These are phyloP conservation scores for Dryobates pubescens DNA, from an alignment of 2,797 vertebrate species.

Conservation along the genomic window DNA sequence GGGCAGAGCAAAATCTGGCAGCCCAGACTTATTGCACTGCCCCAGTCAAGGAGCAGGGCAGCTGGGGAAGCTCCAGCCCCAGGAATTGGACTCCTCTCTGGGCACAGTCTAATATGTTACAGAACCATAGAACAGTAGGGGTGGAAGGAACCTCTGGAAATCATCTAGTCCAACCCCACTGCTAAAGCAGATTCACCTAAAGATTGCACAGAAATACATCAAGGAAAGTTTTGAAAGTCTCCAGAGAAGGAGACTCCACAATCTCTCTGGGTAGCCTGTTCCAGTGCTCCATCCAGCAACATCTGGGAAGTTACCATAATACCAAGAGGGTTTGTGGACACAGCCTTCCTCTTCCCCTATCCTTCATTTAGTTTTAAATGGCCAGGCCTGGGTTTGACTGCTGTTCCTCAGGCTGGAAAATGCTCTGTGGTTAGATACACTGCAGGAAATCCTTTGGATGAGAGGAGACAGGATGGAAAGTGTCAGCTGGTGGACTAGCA, in stretches of 20 bases:
- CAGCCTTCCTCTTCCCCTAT: background rate
- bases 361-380: background rate
- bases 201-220: no score
- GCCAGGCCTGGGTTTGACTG: rapidly evolving
- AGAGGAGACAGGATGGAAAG: background rate
- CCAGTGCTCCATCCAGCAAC: background rate
- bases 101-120: no score
- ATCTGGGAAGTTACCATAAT: background rate
- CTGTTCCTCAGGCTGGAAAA: background rate
- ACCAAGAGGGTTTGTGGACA: background rate
- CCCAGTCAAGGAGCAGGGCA: background rate
- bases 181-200: no score
- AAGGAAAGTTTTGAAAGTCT: no score
- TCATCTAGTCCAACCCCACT: no score
- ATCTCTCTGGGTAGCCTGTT: no score
- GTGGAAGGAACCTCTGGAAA: no score
- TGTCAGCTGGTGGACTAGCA: background rate
- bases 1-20: background rate
- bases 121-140: no score
- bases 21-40: background rate
- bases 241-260: no score
- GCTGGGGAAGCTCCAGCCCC: background rate
- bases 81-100: background rate
- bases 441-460: background rate
- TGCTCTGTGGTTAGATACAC: background rate